Evolutionary conservation across 2,797 vertebrate species (phyloP).

Genomic region (Heteromormyrus szaboi): DNA sequence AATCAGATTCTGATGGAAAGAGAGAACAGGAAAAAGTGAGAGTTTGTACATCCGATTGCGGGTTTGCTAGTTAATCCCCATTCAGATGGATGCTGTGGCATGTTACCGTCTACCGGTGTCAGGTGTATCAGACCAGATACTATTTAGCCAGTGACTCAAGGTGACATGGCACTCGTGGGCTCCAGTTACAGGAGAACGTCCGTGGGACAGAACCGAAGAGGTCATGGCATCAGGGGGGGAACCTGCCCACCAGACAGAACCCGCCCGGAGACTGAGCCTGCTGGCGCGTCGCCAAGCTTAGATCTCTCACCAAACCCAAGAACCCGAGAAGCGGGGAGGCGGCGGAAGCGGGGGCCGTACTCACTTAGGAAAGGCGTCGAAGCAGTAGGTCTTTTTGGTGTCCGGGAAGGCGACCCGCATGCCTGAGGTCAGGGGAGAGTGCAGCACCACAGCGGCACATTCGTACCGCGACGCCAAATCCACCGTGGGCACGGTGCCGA

Average conservation of each 20-base stretch:
- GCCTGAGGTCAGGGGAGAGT: conserved; percentile 88
- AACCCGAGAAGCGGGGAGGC: not conserved
- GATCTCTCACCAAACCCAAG: not conserved
- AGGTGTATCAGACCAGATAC: not conserved
- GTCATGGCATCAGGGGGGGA: not conserved
- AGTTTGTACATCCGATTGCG: not conserved
- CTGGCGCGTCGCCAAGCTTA: not conserved
- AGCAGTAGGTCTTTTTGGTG: conserved; percentile 95
- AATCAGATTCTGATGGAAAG: not conserved
- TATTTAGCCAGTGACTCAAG: not conserved
- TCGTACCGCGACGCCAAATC: conserved; percentile 91
- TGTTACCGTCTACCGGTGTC: not conserved
- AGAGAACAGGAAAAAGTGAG: not conserved
- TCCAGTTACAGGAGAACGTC: not conserved
- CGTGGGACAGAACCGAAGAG: not conserved
- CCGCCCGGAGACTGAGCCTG: not conserved
- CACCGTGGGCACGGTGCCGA: conserved; percentile 88
- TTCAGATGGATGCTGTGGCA: not conserved
- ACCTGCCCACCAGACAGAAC: not conserved
- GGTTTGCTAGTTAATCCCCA: not conserved
- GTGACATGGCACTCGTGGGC: not conserved
- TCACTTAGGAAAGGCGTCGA: conserved; percentile 94
- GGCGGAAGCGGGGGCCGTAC: conserved; percentile 26
- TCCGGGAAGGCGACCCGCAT: conserved; percentile 94
- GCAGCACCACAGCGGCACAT: conserved; percentile 86